Conservation (phyloP, 2,113 vertebrate species). For the Setophaga kirtlandii region DNA sequence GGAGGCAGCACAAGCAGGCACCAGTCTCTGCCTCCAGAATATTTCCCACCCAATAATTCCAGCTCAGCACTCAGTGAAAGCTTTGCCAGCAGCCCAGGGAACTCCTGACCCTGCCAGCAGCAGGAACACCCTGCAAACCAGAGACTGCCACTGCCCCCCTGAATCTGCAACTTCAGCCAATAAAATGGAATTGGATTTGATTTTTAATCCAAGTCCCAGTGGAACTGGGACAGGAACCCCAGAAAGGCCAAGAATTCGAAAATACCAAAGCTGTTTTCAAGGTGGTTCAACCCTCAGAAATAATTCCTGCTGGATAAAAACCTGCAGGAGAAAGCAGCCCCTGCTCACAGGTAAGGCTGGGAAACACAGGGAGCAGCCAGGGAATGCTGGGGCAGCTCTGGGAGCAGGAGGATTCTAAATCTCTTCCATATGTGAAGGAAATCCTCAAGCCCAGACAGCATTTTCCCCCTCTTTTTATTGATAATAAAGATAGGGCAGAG, state of each 20-base stretch:
- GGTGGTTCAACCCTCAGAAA: neutral
- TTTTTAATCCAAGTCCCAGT: no score
- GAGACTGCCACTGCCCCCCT: neutral
- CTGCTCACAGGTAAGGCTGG: neutral
- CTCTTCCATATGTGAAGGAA: conserved; percentile 71
- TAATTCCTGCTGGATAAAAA: neutral
- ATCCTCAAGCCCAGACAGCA: conserved; percentile 52
- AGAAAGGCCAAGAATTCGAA: rapidly evolving
- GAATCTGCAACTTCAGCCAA: neutral
- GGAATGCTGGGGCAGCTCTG: conserved; percentile 12
- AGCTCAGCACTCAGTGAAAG: no score
- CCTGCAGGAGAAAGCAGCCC: neutral
- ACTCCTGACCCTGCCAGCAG: neutral
- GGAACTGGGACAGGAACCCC: neutral
- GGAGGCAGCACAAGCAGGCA: neutral
- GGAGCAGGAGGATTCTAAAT: conserved; percentile 34
- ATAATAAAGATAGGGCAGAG: conserved; percentile 47
- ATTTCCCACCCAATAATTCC: neutral
- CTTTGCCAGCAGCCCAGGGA: neutral
- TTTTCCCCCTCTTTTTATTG: conserved; percentile 61
- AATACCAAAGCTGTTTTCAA: neutral
- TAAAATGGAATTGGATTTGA: no score
- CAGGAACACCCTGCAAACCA: neutral
- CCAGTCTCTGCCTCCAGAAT: rapidly evolving
- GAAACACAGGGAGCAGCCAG: neutral